Evolutionary conservation across 2,797 vertebrate species (phyloP), one percentile per base, ranked within the genome.

Genomic region (Muscicapa comitata): DNA sequence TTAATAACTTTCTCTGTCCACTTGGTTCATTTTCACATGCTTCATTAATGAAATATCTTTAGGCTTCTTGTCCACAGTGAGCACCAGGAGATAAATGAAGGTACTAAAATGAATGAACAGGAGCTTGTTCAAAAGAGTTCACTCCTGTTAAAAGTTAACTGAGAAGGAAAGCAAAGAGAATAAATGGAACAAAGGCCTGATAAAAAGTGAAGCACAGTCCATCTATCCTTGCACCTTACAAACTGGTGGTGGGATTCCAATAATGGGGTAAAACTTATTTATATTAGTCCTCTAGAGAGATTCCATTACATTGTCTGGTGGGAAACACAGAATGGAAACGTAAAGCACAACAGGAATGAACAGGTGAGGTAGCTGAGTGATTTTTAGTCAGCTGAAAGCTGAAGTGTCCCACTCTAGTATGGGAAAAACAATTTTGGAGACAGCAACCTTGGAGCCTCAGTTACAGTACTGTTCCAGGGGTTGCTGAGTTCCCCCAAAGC

Each of bases 41-140:
- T 79, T 87, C 74, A 71, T 58, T 93, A 93, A 81, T 58, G 33
- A 94, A 87, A 38, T 79, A 81, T 75, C 82, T 91, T 88, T 37
- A 93, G 62, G 37, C 66, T 76, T 94, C 45, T 51, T 88, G 82
- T 70, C 47, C 82, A 90, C 47, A 92, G 90, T 40, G 93, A 65
- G 50, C 66, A 81, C 53, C 29, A 72, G 24, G 35, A 92, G 47
- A 83, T 20, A 94, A 90, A 80, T 54, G 43, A 63, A 89, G 73
- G 23, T 17, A 74, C 19, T 68, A 66, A 93, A 93, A 81, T 76
- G 63, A 83, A 66, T 45, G 68, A 92, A 81, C 19, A 73, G 20
- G 25, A 23, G 7, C 23, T 93, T 57, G 33, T 73, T 93, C 71
- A 78, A 72, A 76, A 72, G 75, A 78, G 40, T 72, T 78, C 43